A percentile compares a stretch with the other conserved stretches of the same genome.
Evolutionary conservation across 2,888 invertebrate genomes (phyloP).

Genomic region (Tinea trinotella): DNA sequence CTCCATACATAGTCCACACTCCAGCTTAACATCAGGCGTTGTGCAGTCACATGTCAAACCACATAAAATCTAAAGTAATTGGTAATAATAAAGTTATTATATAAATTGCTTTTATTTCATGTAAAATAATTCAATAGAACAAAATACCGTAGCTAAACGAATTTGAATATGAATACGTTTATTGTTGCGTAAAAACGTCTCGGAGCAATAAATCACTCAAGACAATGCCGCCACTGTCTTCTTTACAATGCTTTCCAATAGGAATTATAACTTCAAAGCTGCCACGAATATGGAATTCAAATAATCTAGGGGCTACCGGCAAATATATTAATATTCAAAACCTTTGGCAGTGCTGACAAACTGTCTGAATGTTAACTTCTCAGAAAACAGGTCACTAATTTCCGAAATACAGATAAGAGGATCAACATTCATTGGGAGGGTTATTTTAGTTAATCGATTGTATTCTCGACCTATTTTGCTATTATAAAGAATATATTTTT

Average conservation of each 20-base stretch:
- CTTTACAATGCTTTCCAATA: slow-evolving; percentile 14
- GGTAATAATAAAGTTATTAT: background rate
- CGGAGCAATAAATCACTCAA: slow-evolving; percentile 13
- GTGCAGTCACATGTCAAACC: too few relatives aligned
- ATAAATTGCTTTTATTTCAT: slow-evolving; percentile 1
- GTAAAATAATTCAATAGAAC: background rate
- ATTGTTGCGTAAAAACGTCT: slow-evolving; percentile 16
- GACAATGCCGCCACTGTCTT: slow-evolving; percentile 2
- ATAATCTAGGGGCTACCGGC: background rate
- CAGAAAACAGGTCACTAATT: background rate
- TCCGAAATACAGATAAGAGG: background rate
- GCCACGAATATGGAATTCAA: background rate
- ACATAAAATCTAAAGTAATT: background rate
- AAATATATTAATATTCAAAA: slow-evolving; percentile 6
- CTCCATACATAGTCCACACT: too few relatives aligned
- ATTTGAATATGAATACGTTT: slow-evolving; percentile 3
- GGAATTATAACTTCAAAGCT: slow-evolving; percentile 16
- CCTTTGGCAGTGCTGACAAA: background rate
- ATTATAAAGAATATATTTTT: too few relatives aligned
- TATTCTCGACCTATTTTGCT: too few relatives aligned
- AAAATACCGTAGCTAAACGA: background rate
- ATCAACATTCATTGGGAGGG: background rate
- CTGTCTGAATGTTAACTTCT: background rate
- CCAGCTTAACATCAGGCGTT: too few relatives aligned
- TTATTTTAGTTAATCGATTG: too few relatives aligned